Evolutionary conservation across 23 tunicate species (phyloP).

Genomic region (Trididemnum nubilum): DNA sequence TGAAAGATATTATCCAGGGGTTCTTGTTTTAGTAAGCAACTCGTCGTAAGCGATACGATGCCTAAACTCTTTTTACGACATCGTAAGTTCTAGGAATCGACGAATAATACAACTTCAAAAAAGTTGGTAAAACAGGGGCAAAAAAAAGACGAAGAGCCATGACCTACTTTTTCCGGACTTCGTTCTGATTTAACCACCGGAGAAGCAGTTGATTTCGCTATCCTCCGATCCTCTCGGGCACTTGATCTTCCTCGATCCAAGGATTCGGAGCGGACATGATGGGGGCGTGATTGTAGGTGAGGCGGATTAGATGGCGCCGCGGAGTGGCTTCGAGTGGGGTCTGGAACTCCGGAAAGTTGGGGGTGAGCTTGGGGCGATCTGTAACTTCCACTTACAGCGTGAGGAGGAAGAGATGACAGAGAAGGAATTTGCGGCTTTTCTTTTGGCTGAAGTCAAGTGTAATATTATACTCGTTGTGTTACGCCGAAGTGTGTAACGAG

Average conservation of each 20-base stretch:
- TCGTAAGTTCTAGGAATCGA: too few species aligned
- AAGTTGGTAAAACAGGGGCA: too few species aligned
- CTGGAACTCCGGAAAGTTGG: background rate
- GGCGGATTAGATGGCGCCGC: constrained; percentile 14
- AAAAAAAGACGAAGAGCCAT: too few species aligned
- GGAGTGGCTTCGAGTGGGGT: constrained; percentile 14
- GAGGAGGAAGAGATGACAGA: background rate
- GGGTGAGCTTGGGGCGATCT: background rate
- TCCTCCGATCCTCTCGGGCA: background rate
- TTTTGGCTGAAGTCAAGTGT: background rate
- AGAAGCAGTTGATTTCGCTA: background rate
- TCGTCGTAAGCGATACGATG: too few species aligned
- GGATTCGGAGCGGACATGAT: constrained; percentile 22
- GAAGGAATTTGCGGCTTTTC: background rate
- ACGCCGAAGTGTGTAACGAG: too few species aligned
- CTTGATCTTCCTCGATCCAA: constrained; percentile 24
- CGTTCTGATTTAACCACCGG: constrained; percentile 3
- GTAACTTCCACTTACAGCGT: background rate
- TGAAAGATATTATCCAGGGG: too few species aligned
- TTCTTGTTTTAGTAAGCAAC: too few species aligned
- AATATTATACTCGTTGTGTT: too few species aligned
- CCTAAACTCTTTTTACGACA: too few species aligned
- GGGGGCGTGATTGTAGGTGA: background rate
- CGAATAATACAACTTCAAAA: too few species aligned
- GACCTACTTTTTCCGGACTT: constrained; percentile 35